Conservation (phyloP, 2,888 invertebrate species). For the Drosophila aldrichi region DNA sequence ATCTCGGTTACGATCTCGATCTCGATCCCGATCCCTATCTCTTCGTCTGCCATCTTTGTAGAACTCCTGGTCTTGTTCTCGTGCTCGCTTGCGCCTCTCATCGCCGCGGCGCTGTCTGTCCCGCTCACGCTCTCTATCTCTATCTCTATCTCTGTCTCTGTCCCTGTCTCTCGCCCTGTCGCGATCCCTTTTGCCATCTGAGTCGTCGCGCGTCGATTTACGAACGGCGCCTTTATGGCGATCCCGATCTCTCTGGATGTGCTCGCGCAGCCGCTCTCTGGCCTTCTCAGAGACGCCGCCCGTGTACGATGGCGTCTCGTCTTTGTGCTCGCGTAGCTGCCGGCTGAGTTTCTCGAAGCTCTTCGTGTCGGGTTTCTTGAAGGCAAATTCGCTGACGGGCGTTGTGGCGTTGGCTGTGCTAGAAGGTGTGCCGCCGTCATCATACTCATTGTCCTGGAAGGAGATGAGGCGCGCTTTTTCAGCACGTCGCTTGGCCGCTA, state of each 20-base stretch:
- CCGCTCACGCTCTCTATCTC: constrained; percentile 57
- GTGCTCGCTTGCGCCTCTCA: constrained; percentile 55
- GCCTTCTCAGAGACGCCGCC: constrained; percentile 92
- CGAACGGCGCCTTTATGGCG: constrained; percentile 58
- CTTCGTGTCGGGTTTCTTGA: constrained; percentile 83
- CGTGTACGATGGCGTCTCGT: constrained; percentile 97
- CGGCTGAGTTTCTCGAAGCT: constrained; percentile 85
- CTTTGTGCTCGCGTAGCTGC: constrained; percentile 91
- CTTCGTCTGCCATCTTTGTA: constrained; percentile 44
- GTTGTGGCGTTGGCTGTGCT: constrained; percentile 33
- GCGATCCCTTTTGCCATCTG: constrained; percentile 57
- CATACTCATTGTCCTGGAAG: constrained; percentile 87
- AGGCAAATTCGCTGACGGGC: constrained; percentile 77
- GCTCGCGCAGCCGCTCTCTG: constrained; percentile 89
- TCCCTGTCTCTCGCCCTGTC: constrained; percentile 79
- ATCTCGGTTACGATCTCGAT: constrained; percentile 41
- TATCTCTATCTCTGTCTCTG: constrained; percentile 44
- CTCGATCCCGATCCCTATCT: constrained; percentile 37
- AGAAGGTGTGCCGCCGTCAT: constrained; percentile 81
- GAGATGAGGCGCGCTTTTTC: constrained; percentile 89
- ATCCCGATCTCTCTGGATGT: constrained; percentile 86
- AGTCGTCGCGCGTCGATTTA: constrained; percentile 53
- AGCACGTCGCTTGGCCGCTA: constrained; percentile 91
- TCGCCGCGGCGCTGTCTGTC: constrained; percentile 60
- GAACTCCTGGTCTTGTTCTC: constrained; percentile 83